Conservation (phyloP, 2,113 vertebrate species). For the Talpa occidentalis region DNA sequence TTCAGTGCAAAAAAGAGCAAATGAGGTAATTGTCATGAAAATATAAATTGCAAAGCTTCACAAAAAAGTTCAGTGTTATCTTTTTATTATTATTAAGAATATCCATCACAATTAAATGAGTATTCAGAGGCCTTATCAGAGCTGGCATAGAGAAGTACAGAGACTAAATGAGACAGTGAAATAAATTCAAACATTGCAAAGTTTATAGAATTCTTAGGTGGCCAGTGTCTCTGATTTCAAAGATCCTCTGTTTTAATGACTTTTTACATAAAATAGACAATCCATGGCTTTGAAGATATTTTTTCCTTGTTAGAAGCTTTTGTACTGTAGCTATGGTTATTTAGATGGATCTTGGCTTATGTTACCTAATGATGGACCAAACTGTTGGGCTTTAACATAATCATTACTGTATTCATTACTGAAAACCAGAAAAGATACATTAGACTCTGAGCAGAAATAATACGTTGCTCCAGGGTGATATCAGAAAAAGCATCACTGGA, state of each 20-base stretch:
- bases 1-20: not conserved
- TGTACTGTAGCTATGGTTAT: not conserved
- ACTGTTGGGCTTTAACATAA: slow-evolving; percentile 10
- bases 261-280: slow-evolving; percentile 5
- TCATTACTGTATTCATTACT: not conserved
- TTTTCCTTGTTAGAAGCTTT: not conserved
- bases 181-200: not conserved
- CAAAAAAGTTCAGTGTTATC: not conserved
- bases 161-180: not conserved
- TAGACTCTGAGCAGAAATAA: not conserved
- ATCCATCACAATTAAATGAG: not conserved
- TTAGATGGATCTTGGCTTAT: slow-evolving; percentile 7
- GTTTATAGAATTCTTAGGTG: not conserved
- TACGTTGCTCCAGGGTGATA: not conserved
- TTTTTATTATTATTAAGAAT: not conserved
- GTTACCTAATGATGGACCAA: not conserved
- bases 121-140: not conserved
- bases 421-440: not conserved
- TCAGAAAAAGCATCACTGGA: slow-evolving; percentile 34
- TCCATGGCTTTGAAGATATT: not conserved
- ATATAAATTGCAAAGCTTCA: not conserved
- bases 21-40: not conserved
- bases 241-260: not conserved
- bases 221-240: not conserved
- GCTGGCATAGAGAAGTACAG: not conserved